Evolutionary conservation across 2,888 invertebrate genomes (phyloP).

Genomic region (Drosophila nigricruria): DNA sequence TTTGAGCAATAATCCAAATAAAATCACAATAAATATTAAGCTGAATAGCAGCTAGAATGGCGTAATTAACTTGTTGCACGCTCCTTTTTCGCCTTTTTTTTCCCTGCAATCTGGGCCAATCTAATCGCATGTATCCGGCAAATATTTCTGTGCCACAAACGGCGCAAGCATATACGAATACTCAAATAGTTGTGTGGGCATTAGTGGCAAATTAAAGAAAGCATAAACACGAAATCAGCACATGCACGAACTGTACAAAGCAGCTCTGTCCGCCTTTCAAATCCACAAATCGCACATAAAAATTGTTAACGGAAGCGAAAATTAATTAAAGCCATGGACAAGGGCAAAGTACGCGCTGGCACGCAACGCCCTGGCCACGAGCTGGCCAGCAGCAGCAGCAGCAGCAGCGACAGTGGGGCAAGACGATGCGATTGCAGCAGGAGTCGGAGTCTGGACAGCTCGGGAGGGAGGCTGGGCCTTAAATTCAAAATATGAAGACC

Average conservation of each 20-base stretch:
- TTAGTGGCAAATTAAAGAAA: slow-evolving; percentile 79
- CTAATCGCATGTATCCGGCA: slow-evolving; percentile 85
- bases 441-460: neutral
- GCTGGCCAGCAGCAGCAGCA: neutral
- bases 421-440: neutral
- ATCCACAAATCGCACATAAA: slow-evolving; percentile 68
- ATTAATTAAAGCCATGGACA: slow-evolving; percentile 78
- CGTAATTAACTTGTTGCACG: slow-evolving; percentile 84
- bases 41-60: slow-evolving; percentile 32
- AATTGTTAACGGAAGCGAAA: slow-evolving; percentile 82
- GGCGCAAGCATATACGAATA: slow-evolving; percentile 22
- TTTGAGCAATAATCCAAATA: slow-evolving; percentile 46
- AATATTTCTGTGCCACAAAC: slow-evolving; percentile 78
- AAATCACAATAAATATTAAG: slow-evolving; percentile 57
- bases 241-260: slow-evolving; percentile 51
- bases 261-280: slow-evolving; percentile 38
- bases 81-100: slow-evolving; percentile 31
- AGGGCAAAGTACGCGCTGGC: slow-evolving; percentile 73
- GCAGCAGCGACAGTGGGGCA: neutral
- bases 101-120: slow-evolving; percentile 70
- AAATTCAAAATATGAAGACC: slow-evolving; percentile 72
- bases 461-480: slow-evolving; percentile 41
- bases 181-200: slow-evolving; percentile 40
- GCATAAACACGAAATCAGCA: slow-evolving; percentile 66
- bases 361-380: slow-evolving; percentile 62